Base-by-base conservation (phyloP, 2,797 vertebrate genomes). In the Rhinatrema bivittatum region DNA sequence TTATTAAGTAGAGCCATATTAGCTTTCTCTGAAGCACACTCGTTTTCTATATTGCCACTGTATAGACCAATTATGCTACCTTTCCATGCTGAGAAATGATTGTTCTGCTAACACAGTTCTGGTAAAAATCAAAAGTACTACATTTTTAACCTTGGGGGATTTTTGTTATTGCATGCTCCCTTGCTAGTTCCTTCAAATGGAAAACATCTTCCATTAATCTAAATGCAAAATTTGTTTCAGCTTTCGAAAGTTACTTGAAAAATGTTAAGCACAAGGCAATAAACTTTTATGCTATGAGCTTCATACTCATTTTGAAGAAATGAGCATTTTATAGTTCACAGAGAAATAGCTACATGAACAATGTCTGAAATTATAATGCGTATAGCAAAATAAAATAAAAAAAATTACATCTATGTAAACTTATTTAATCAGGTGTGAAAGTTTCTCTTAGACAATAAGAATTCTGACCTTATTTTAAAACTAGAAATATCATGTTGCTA, bases 401-500 rank as follows among this genome's bases (percentile, higher is more conserved):
- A 68, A 73, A 82, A 85, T 85, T 82, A 81, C 74, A 79, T 87
- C 85, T 83, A 81, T 78, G 78, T 81, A 82, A 87, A 84, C 82
- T n/a, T 82, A 81, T 78, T 83, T 80, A 86, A 83, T 84, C 80
- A 81, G 67, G 77, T n/a, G 45, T 76, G 72, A 80, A 81, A 78
- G 82, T 83, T 80, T 76, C 75, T 80, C n/a, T 74, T 21, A 60
- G 74, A 74, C 74, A 42, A 76, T 82, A 82, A 77, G 80, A 75
- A 72, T 74, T 72, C 60, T 76, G 76, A 78, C 71, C 72, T 79
- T 73, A 76, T 56, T 72, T 69, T 33, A 42, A 80, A 79, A 77
- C 73, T 58, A 73, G 50, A 60, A 68, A 45, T 65, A 78, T 75
- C 57, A 48, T 55, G 26, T 70, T 66, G 73, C 56, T 42, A 21